A percentile compares a stretch with the other conserved stretches of the same genome.
Conservation (phyloP, 2,888 invertebrate genomes). For the Eupithecia centaureata region DNA sequence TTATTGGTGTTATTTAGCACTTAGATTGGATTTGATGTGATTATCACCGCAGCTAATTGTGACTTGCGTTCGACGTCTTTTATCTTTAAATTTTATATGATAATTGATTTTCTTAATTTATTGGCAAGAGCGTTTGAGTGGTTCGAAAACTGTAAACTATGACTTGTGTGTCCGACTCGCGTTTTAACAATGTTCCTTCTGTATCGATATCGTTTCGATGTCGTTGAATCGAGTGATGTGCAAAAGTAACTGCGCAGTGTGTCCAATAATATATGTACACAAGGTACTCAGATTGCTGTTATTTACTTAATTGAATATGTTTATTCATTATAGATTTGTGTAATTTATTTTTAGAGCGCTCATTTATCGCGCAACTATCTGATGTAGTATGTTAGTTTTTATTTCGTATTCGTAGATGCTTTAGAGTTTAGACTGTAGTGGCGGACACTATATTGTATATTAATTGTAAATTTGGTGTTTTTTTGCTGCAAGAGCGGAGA, state of each 20-base stretch:
- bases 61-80: conserved; percentile 50
- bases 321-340: conserved; percentile 52
- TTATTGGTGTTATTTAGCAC: conserved; percentile 31
- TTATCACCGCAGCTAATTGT: conserved; percentile 22
- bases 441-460: conserved; percentile 57
- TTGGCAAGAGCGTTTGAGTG: conserved; percentile 58
- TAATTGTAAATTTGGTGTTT: conserved; percentile 75
- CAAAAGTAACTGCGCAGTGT: conserved; percentile 45
- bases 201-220: conserved; percentile 31
- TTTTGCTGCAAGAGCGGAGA: conserved; percentile 62
- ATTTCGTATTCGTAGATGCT: conserved; percentile 45
- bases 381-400: conserved; percentile 48
- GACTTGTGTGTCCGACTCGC: conserved; percentile 68
- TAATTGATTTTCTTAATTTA: conserved; percentile 50
- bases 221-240: conserved; percentile 49
- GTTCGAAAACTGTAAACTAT: conserved; percentile 61
- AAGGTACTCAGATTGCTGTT: conserved; percentile 36
- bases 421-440: conserved; percentile 40
- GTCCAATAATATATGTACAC: conserved; percentile 24
- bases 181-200: conserved; percentile 37
- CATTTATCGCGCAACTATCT: conserved; percentile 44
- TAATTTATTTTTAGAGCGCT: conserved; percentile 53
- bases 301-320: conserved; percentile 47
- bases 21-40: conserved; percentile 28
- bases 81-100: conserved; percentile 48